Evolutionary conservation across 1,140 invertebrate genomes (phyloP).

Genomic region (Nebria ingens): DNA sequence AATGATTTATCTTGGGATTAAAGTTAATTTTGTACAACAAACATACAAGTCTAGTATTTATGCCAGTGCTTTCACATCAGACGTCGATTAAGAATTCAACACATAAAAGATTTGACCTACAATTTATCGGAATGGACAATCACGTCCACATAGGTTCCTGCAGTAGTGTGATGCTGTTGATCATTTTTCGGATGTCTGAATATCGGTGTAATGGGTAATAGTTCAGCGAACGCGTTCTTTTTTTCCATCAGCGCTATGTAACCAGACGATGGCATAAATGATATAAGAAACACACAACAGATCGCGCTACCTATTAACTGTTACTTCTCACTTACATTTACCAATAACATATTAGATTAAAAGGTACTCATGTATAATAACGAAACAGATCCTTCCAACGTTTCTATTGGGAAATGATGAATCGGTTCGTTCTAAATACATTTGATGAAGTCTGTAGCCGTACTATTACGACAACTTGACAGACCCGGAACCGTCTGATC

Average conservation of each 20-base stretch:
- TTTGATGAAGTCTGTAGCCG: not conserved
- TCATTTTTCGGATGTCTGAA: constrained; percentile 37
- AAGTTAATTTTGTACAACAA: too few relatives aligned
- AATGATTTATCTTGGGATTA: too few relatives aligned
- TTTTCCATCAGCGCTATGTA: constrained; percentile 39
- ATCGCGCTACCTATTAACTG: not conserved
- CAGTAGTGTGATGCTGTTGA: constrained; percentile 39
- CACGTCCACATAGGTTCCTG: constrained; percentile 50
- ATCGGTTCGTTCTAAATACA: not conserved
- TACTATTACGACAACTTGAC: not conserved
- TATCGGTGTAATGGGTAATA: constrained; percentile 45
- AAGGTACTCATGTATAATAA: too few relatives aligned
- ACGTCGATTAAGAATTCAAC: constrained; percentile 7
- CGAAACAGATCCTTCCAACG: not conserved
- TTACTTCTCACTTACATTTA: not conserved
- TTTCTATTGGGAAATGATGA: not conserved
- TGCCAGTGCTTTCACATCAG: not conserved
- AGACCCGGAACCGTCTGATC: not conserved
- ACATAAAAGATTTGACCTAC: constrained; percentile 34
- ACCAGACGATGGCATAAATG: constrained; percentile 45
- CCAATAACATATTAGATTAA: not conserved
- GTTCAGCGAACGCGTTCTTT: constrained; percentile 35
- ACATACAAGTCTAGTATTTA: too few relatives aligned
- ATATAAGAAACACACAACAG: constrained; percentile 28
- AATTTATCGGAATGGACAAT: constrained; percentile 47